These are phyloP conservation scores for Catharus bicknelli DNA, from an alignment of 2,113 vertebrate genomes.

Conservation along the genomic window DNA sequence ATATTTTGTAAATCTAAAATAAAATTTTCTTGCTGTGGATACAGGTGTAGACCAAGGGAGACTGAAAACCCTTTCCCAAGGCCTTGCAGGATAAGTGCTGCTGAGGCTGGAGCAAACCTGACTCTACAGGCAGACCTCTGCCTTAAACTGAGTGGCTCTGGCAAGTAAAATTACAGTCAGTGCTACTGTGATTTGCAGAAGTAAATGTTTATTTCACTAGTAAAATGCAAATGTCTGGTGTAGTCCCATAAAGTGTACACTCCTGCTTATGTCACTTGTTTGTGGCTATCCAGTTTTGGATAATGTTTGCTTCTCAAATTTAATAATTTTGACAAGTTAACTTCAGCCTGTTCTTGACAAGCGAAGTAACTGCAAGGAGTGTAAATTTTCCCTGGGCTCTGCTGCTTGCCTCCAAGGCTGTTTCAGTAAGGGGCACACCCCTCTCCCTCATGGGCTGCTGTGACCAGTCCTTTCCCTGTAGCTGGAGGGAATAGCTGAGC, in stretches of 20 bases:
- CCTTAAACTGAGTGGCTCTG: neutral
- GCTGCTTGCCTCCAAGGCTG: neutral
- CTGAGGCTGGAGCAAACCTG: neutral
- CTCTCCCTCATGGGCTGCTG: neutral
- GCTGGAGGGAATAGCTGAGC: neutral
- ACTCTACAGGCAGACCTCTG: neutral
- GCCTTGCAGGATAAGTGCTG: neutral
- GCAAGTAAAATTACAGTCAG: neutral
- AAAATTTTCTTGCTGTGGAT: neutral
- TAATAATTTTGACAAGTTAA: conserved; percentile 56
- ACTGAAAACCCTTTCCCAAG: neutral
- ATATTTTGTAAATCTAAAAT: conserved; percentile 21
- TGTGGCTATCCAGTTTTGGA: neutral
- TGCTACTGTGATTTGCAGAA: neutral
- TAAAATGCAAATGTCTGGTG: neutral
- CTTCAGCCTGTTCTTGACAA: conserved; percentile 26
- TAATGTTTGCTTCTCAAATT: conserved; percentile 36
- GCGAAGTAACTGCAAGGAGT: neutral
- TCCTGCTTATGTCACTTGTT: conserved; percentile 15
- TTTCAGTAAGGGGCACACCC: fast-evolving
- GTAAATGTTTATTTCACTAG: neutral
- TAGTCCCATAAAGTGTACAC: neutral
- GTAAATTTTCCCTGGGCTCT: neutral
- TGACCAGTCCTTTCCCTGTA: neutral
- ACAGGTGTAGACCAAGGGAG: fast-evolving